Conservation (phyloP, 2,888 invertebrate genomes). For the Chloromyia formosa region DNA sequence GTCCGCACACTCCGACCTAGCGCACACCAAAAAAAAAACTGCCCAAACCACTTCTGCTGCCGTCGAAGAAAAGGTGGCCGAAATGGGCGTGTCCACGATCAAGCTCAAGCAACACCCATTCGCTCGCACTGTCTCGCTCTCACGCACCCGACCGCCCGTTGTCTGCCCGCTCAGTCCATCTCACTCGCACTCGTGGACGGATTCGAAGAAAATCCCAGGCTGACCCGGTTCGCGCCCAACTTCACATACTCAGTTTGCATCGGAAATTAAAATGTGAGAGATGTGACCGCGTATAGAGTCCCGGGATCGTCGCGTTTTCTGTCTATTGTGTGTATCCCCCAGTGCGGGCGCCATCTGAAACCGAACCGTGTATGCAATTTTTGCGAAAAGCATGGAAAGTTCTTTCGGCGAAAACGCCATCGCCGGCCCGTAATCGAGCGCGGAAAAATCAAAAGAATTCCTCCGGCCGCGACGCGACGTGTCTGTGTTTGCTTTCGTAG, state of each 20-base stretch:
- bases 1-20: too few relatives aligned
- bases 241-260: slow-evolving; percentile 36
- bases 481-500: slow-evolving; percentile 1
- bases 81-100: not conserved
- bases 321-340: not conserved
- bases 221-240: slow-evolving; percentile 40
- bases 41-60: slow-evolving; percentile 21
- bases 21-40: not conserved
- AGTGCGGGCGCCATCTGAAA: slow-evolving; percentile 6
- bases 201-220: slow-evolving; percentile 26
- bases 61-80: not conserved
- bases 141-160: not conserved
- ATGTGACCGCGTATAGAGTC: slow-evolving; percentile 7
- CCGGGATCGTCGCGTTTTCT: slow-evolving; percentile 21
- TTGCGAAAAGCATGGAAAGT: not conserved
- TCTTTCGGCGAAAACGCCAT: not conserved
- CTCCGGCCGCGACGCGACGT: not conserved
- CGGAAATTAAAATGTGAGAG: slow-evolving; percentile 41
- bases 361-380: slow-evolving; percentile 37
- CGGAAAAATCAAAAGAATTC: slow-evolving; percentile 20
- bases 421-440: not conserved
- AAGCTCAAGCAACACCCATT: slow-evolving; percentile 1
- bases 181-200: not conserved
- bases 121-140: not conserved
- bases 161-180: not conserved